A percentile compares a stretch with the other conserved stretches of the same genome.
Evolutionary conservation across 2,888 invertebrate genomes (phyloP).

Genomic region (Euproctis similis): DNA sequence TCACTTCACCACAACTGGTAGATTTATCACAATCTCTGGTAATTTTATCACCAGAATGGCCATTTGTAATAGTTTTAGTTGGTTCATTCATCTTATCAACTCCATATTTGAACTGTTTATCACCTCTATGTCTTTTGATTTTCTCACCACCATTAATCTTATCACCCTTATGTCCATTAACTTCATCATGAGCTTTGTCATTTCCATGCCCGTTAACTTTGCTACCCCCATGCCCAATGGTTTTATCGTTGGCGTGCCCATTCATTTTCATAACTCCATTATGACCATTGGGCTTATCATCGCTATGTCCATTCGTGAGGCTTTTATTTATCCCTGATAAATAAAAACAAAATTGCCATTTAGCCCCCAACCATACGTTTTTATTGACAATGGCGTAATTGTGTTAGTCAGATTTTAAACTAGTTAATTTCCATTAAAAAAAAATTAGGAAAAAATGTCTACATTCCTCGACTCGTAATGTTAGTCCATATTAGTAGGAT

Average conservation of each 20-base stretch:
- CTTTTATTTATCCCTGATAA: constrained; percentile 58
- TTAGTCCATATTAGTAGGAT: constrained; percentile 45
- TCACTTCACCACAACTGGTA: constrained; percentile 24
- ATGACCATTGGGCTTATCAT: constrained; percentile 28
- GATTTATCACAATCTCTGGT: constrained; percentile 15
- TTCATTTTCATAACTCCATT: constrained; percentile 11
- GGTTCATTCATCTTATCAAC: constrained; percentile 23
- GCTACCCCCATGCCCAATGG: constrained; percentile 7
- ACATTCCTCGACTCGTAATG: constrained; percentile 33
- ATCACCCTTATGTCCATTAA: constrained; percentile 25
- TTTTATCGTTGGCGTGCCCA: constrained; percentile 7
- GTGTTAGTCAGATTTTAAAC: constrained; percentile 41
- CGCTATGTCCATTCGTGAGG: constrained; percentile 28
- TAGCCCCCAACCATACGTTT: constrained; percentile 36
- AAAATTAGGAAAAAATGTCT: constrained; percentile 8
- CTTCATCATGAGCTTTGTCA: constrained; percentile 24
- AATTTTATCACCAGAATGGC: constrained; percentile 23
- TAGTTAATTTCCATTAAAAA: constrained; percentile 18
- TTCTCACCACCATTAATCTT: constrained; percentile 22
- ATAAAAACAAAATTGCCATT: constrained; percentile 48
- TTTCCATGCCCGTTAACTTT: constrained; percentile 39
- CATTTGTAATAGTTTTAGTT: constrained; percentile 27
- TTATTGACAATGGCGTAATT: constrained; percentile 54
- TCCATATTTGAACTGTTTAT: constrained; percentile 17
- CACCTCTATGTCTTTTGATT: constrained; percentile 6